Percentiles rank a stretch among this genome's conserved stretches.
Evolutionary conservation across 2,113 vertebrate species (phyloP).

Genomic region (Desmodus rotundus): DNA sequence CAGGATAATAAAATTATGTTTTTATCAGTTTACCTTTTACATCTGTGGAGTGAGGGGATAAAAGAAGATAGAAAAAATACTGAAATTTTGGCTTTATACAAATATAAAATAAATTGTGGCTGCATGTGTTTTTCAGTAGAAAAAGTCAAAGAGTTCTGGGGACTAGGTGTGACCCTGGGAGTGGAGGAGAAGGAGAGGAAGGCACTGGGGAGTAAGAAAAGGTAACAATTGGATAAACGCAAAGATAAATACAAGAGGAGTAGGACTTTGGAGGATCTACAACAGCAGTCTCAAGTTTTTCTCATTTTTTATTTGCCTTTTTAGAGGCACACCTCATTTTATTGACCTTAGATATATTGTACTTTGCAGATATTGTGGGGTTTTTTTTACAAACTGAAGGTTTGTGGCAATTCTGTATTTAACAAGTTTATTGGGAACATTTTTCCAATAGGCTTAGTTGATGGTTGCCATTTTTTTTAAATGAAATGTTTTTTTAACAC

Average conservation of each 20-base stretch:
- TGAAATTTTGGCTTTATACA: background rate
- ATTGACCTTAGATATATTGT: background rate
- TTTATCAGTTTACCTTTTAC: background rate
- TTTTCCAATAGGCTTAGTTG: background rate
- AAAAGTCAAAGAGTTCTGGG: background rate
- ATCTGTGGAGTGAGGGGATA: background rate
- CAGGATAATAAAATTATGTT: background rate
- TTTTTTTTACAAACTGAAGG: background rate
- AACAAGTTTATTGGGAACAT: background rate
- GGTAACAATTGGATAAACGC: no score
- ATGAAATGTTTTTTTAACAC: no score
- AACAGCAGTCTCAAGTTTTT: background rate
- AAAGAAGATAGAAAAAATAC: background rate
- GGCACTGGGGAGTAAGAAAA: no score
- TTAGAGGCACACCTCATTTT: background rate
- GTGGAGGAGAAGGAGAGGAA: background rate
- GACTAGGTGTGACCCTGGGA: fast-evolving
- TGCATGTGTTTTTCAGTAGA: background rate
- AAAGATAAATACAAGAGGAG: no score
- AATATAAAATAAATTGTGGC: background rate
- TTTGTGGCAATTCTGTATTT: background rate
- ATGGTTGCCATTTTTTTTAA: background rate
- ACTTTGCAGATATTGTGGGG: background rate
- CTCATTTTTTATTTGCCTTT: background rate
- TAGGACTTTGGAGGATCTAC: background rate